Evolutionary conservation across 2,113 vertebrate species (phyloP).

Genomic region (Paramormyrops kingsleyae): DNA sequence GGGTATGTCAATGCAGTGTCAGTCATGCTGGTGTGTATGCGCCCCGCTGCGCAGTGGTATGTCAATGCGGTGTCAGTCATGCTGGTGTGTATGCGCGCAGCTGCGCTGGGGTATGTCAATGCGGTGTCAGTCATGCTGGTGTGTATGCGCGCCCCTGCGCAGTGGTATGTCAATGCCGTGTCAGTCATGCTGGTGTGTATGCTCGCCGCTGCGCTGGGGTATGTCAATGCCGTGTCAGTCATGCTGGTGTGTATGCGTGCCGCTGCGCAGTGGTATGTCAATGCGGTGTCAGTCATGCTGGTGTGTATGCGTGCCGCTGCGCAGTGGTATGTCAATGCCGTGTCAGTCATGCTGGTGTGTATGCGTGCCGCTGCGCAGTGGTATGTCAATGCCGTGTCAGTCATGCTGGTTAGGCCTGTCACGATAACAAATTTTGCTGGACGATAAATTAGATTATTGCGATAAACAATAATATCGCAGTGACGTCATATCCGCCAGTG

Average conservation of each 20-base stretch:
- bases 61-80: neutral
- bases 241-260: neutral
- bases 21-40: too few relatives aligned
- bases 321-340: slow-evolving; percentile 64
- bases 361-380: neutral
- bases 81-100: neutral
- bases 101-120: neutral
- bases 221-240: too few relatives aligned
- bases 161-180: neutral
- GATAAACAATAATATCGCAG: too few relatives aligned
- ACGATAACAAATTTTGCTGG: too few relatives aligned
- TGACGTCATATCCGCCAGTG: too few relatives aligned
- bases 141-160: neutral
- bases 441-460: too few relatives aligned
- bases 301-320: slow-evolving; percentile 51
- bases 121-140: neutral
- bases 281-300: neutral
- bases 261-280: slow-evolving; percentile 71
- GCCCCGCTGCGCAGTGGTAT: slow-evolving; percentile 83
- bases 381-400: too few relatives aligned
- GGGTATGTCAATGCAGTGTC: too few relatives aligned
- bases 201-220: neutral
- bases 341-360: neutral
- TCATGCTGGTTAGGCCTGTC: too few relatives aligned
- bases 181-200: neutral